Evolutionary conservation across 1,140 invertebrate species (phyloP), one percentile per base, ranked within the genome.

Genomic region (Lasioglossum albipes): DNA sequence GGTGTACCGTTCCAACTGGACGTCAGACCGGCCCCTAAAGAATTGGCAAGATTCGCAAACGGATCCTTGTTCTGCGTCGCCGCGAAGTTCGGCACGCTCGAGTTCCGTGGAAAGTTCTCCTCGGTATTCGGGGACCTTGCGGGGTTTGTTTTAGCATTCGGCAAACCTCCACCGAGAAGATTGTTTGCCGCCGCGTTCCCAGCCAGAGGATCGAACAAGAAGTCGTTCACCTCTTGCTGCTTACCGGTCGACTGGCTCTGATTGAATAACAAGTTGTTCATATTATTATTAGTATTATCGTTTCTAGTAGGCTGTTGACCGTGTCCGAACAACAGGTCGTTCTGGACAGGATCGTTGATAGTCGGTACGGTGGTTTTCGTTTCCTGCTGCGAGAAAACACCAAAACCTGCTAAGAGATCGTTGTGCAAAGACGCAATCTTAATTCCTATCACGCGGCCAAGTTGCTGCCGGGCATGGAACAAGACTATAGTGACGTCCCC

Each of bases 391-490:
- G 85, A 79, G 76, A 92, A 93, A 7, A 89, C 84, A 12, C 91
- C 92, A 77, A 96, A 95, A 41, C 94, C 95, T 54, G 94, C 95
- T 27, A 97, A 92, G 67, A 96, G 91, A 93, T 96, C 96, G 86
- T 67, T 89, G n/a, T n/a, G n/a, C n/a, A n/a, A n/a, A n/a, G n/a
- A n/a, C n/a, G 97, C 96, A 83, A 99, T 97, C 91, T 97, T 97
- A 78, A 98, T 96, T 9, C 97, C 96, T 87, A 96, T 95, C 83
- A 97, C 96, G 18, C 96, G 95, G 16, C 96, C 96, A 16, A 98
- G 94, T 52, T 97, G 97, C 89, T 98, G 96, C 2, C 98, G 94
- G 7, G 98, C 97, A 94, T 99, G 98, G 89, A 96, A 97, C 12
- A 97, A 93, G 45, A 96, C 94, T 52, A 99, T 91, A 5, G 96